Conservation (phyloP, 2,888 invertebrate genomes). For the Baronia brevicornis region DNA sequence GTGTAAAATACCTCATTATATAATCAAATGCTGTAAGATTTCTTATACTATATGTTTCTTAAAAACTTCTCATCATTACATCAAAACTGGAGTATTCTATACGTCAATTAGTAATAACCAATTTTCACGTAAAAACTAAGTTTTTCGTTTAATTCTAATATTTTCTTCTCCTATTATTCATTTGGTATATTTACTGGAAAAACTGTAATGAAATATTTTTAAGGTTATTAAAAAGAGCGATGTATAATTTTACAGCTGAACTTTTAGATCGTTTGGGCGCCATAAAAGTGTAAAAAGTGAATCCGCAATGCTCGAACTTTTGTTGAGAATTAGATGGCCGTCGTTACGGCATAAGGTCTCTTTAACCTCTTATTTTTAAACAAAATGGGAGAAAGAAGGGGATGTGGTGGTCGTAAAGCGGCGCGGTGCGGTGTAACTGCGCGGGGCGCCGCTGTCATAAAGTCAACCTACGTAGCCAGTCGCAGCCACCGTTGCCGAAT, state of each 20-base stretch:
- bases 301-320: slow-evolving; percentile 15
- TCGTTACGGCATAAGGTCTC: slow-evolving; percentile 35
- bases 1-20: too few species aligned
- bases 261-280: slow-evolving; percentile 13
- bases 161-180: too few species aligned
- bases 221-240: slow-evolving; percentile 2
- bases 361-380: slow-evolving; percentile 48
- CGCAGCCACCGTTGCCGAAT: slow-evolving; percentile 30
- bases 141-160: too few species aligned
- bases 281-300: slow-evolving; percentile 15
- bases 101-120: too few species aligned
- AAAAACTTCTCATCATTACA: too few species aligned
- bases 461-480: slow-evolving; percentile 36
- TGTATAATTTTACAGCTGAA: slow-evolving; percentile 13
- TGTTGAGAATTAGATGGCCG: slow-evolving; percentile 24
- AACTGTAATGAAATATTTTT: too few species aligned
- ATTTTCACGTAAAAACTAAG: too few species aligned
- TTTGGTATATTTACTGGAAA: too few species aligned
- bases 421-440: slow-evolving; percentile 39
- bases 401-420: slow-evolving; percentile 55
- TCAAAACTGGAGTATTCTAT: too few species aligned
- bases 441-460: slow-evolving; percentile 56
- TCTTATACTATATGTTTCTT: too few species aligned
- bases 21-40: too few species aligned
- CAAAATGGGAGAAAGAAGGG: slow-evolving; percentile 46